phyloP scores from a whole-genome alignment of 2,797 vertebrate species.

The Graptemys geographica region DNA sequence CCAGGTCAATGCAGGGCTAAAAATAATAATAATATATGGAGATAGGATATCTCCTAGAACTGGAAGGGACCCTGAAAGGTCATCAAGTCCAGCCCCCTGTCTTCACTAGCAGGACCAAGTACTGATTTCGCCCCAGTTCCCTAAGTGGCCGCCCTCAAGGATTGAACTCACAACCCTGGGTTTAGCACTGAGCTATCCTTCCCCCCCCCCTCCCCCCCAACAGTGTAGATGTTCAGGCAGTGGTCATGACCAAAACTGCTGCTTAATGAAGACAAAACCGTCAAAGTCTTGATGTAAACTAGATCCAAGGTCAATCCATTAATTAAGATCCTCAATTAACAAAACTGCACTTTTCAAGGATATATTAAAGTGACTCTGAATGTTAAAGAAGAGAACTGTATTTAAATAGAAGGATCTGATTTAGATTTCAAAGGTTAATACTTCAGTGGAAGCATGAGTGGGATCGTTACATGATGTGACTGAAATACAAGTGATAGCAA shows the following conservation, averaged over 20 bases:
- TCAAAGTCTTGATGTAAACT: neutral
- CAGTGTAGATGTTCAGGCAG: neutral
- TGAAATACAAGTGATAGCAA: neutral
- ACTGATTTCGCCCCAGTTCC: no score
- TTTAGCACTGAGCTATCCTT: no score
- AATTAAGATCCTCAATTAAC: neutral
- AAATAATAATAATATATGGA: neutral
- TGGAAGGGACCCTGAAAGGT: no score
- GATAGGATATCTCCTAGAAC: no score
- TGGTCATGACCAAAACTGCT: neutral
- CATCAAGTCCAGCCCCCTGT: no score
- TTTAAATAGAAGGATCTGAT: slow-evolving; percentile 18
- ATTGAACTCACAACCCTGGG: no score
- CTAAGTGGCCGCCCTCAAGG: no score
- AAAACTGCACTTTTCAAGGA: neutral
- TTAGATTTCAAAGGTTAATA: slow-evolving; percentile 31
- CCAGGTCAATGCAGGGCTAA: neutral
- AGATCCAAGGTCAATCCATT: neutral
- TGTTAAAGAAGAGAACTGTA: neutral
- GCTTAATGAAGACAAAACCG: neutral
- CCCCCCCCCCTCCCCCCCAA: no score
- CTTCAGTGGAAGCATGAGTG: neutral
- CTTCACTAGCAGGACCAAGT: no score
- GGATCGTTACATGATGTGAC: neutral
- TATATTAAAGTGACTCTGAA: neutral